Conservation (phyloP, 2,797 vertebrate genomes). For the Echeneis naucrates region DNA sequence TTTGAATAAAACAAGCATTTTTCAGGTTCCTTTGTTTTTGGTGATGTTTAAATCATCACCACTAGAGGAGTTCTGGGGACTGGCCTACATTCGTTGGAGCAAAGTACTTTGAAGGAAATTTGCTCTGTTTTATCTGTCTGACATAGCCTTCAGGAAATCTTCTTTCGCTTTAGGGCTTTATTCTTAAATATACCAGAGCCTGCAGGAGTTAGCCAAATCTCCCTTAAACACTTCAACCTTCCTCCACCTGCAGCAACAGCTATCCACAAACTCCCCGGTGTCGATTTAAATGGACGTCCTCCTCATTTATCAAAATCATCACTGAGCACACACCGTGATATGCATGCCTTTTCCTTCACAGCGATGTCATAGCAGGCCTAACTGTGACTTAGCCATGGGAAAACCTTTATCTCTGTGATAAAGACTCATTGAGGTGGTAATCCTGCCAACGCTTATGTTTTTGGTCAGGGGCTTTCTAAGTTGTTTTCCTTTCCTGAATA, state of each 20-base stretch:
- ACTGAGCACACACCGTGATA: constrained; percentile 16
- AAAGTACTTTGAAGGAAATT: constrained; percentile 10
- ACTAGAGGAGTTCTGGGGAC: constrained; percentile 3
- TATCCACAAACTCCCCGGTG: constrained; percentile 34
- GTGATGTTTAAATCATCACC: background rate
- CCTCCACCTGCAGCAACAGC: constrained; percentile 35
- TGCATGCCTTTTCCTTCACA: background rate
- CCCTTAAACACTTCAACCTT: constrained; percentile 24
- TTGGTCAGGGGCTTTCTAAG: constrained; percentile 50
- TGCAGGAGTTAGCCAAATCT: constrained; percentile 40
- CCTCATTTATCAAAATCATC: constrained; percentile 49
- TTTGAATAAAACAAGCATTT: background rate
- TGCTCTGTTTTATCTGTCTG: constrained; percentile 36
- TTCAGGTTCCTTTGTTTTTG: background rate
- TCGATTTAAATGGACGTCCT: constrained; percentile 60
- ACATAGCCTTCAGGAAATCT: constrained; percentile 23
- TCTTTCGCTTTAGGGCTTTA: constrained; percentile 33
- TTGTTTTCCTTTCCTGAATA: constrained; percentile 68
- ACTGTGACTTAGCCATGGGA: constrained; percentile 20
- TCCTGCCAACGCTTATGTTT: constrained; percentile 69
- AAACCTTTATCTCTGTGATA: constrained; percentile 58
- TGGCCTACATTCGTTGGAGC: background rate
- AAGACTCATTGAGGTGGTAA: constrained; percentile 68
- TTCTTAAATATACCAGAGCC: constrained; percentile 41
- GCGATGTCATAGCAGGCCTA: constrained; percentile 25